Base-by-base conservation (phyloP, 2,113 vertebrate species). In the Puffinus mauretanicus region DNA sequence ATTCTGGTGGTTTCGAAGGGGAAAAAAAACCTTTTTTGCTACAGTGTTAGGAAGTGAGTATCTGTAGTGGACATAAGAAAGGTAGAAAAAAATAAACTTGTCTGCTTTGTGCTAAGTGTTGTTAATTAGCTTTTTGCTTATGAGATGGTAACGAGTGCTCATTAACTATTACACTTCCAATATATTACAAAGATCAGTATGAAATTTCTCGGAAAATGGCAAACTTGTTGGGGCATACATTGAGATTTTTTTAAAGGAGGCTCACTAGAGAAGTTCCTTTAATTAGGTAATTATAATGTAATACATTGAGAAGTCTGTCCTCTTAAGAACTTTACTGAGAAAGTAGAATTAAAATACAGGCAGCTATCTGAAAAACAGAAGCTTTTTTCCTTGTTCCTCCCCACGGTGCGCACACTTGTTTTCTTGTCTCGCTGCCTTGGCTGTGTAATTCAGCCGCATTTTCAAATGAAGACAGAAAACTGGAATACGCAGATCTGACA, bases 91-190 rank as follows among this genome's bases (percentile, higher is more conserved):
- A 72, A 55, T n/a, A 82, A 84, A 79, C 54, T 46, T 55, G 70
- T 66, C 64, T 86, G 80, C 82, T 79, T 95, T 92, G 70, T 65
- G 75, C 82, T 30, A 38, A 84, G 62, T 66, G 77, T 34, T 82
- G 58, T 93, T 96, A 85, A 88, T 96, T 88, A 96, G 95, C 90
- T 95, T 96, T 96, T 94, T 95, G 86, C 96, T 94, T 92, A 25
- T 42, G 15, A 22, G 83, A 32, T 57, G 69, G 20, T 77, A 34
- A 95, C 6, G 90, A 95, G 86, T 27, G 46, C 58, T 25, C 29
- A 20, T 94, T 95, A 95, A 67, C 94, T 65, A 7, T 65, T 89
- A 44, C 80, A 88, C 91, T 86, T 94, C 77, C 67, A 19, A 0
- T 4, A 3, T 17, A 2, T 76, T 36, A 20, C 93, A 84, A 54